Conservation (phyloP, 2,888 invertebrate species). For the Epinotia ramella region DNA sequence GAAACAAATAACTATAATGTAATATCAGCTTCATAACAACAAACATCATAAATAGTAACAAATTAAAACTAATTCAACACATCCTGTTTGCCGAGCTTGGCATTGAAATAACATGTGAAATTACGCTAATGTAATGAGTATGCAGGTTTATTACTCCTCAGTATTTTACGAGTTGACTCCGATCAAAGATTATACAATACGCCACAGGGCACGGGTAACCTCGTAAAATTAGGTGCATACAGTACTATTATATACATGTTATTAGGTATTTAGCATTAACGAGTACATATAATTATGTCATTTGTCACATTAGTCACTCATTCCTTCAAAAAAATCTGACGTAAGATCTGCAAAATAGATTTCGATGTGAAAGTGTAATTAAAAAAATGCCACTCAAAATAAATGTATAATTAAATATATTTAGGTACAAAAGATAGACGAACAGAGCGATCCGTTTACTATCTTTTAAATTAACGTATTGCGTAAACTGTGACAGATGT, state of each 20-base stretch:
- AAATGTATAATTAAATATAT: neutral
- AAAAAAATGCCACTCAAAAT: neutral
- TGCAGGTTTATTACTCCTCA: neutral
- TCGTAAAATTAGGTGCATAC: neutral
- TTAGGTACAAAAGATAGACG: neutral
- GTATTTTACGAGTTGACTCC: neutral
- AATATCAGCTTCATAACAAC: neutral
- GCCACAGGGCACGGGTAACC: neutral
- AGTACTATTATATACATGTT: neutral
- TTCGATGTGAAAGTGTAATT: neutral
- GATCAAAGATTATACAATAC: constrained; percentile 7
- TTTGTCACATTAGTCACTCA: neutral
- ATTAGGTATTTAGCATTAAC: neutral
- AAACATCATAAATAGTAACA: neutral
- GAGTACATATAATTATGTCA: neutral
- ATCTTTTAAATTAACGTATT: too few relatives aligned
- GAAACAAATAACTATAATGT: too few relatives aligned
- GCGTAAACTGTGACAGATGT: too few relatives aligned
- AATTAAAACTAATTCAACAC: constrained; percentile 9
- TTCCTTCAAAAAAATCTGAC: neutral
- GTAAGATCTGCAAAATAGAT: too few relatives aligned
- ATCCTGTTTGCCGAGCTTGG: constrained; percentile 9
- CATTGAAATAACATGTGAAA: neutral
- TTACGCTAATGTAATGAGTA: neutral
- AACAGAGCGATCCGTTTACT: neutral